Percentiles rank a stretch among this genome's conserved stretches.
phyloP scores from a whole-genome alignment of 2,888 invertebrate genomes.

The Acanthacorydalis orientalis region DNA sequence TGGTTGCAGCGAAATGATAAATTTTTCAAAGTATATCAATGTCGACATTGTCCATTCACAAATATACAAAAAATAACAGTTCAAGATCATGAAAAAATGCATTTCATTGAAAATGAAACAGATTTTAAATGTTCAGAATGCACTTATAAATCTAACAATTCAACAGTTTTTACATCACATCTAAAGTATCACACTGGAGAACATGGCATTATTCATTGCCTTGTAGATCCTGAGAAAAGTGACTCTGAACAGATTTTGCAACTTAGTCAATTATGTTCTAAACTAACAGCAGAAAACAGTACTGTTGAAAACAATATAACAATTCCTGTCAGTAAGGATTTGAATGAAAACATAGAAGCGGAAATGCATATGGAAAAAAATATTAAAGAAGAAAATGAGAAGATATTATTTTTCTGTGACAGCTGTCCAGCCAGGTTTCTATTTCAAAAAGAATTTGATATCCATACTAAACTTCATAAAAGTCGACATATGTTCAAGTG shows the following conservation, averaged over 20 bases:
- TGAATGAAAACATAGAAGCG: neutral
- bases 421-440: slow-evolving; percentile 75
- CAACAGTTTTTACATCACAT: slow-evolving; percentile 50
- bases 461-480: slow-evolving; percentile 56
- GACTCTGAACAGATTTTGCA: slow-evolving; percentile 50
- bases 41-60: slow-evolving; percentile 69
- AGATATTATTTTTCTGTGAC: slow-evolving; percentile 51
- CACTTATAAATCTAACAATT: slow-evolving; percentile 60
- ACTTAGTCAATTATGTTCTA: slow-evolving; percentile 15
- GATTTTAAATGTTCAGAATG: slow-evolving; percentile 59
- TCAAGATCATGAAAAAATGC: slow-evolving; percentile 71
- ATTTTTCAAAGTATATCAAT: slow-evolving; percentile 69
- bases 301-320: slow-evolving; percentile 5
- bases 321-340: slow-evolving; percentile 21
- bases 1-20: slow-evolving; percentile 60
- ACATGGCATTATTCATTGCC: slow-evolving; percentile 52
- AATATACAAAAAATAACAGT: slow-evolving; percentile 66
- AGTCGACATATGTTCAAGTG: slow-evolving; percentile 48
- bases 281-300: slow-evolving; percentile 22
- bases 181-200: slow-evolving; percentile 58
- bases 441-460: slow-evolving; percentile 51
- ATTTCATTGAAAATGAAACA: slow-evolving; percentile 33
- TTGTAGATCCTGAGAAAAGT: slow-evolving; percentile 43
- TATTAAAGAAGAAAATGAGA: slow-evolving; percentile 16
- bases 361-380: neutral